Percentiles rank a stretch among this genome's conserved stretches.
Evolutionary conservation across 2,797 vertebrate species (phyloP).

Genomic region (Chelon labrosus): DNA sequence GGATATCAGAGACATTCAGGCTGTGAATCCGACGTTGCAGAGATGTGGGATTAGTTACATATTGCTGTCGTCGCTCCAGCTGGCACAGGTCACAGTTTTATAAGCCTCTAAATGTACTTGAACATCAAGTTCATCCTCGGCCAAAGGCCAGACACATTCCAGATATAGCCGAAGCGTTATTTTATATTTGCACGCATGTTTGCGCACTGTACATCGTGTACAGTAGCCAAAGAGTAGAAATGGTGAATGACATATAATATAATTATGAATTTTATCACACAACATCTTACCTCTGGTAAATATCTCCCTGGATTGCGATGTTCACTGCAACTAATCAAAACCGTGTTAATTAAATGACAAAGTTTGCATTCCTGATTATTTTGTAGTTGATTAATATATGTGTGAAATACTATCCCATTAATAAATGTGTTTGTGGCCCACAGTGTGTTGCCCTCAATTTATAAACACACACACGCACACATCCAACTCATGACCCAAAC

Average conservation of each 20-base stretch:
- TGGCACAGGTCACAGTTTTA: conserved; percentile 44
- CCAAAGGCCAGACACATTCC: conserved; percentile 32
- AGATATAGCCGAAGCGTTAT: conserved; percentile 14
- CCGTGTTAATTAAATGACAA: conserved; percentile 53
- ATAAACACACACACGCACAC: conserved; percentile 13
- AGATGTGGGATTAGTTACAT: conserved; percentile 57
- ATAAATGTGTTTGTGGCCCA: conserved; percentile 24
- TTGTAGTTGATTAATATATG: conserved; percentile 53
- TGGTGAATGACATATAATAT: neutral
- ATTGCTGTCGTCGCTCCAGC: conserved; percentile 11
- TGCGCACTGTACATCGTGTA: neutral
- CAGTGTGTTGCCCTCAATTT: conserved; percentile 56
- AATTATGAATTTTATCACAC: neutral
- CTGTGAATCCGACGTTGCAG: conserved; percentile 4
- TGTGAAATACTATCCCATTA: conserved; percentile 42
- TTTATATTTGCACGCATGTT: conserved; percentile 9
- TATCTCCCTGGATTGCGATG: conserved; percentile 9
- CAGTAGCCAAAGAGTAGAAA: neutral
- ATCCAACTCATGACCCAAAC: conserved; percentile 21
- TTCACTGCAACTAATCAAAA: conserved; percentile 38
- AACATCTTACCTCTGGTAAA: conserved; percentile 17
- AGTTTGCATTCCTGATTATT: conserved; percentile 56
- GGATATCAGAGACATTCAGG: neutral
- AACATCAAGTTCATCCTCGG: conserved; percentile 54
- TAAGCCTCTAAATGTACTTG: conserved; percentile 59